These are phyloP conservation scores for Dendroctonus valens DNA, from an alignment of 1,140 invertebrate species.

Conservation along the genomic window DNA sequence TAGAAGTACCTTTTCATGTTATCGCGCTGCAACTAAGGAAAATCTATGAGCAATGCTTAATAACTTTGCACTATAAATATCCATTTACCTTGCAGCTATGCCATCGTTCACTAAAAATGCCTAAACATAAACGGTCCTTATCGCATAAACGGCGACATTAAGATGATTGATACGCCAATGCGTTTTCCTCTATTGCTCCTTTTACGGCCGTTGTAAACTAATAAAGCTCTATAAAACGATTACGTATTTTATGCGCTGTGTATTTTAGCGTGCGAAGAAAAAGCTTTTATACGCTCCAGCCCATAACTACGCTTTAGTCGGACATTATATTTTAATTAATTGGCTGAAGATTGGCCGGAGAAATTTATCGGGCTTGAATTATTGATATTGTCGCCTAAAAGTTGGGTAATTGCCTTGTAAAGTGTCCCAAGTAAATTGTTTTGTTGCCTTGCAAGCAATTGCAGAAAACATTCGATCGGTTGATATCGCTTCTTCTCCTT, in stretches of 20 bases:
- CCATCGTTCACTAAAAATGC: slow-evolving; percentile 14
- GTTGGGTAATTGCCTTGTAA: too few relatives aligned
- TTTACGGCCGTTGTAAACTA: slow-evolving; percentile 26
- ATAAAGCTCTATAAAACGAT: slow-evolving; percentile 26
- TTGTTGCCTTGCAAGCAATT: too few relatives aligned
- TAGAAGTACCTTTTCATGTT: too few relatives aligned
- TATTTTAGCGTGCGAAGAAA: slow-evolving; percentile 16
- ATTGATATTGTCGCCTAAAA: too few relatives aligned
- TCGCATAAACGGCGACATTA: slow-evolving; percentile 18
- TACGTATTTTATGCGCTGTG: slow-evolving; percentile 19
- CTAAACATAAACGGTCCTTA: slow-evolving; percentile 18
- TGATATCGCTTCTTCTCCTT: too few relatives aligned
- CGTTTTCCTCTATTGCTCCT: slow-evolving; percentile 24
- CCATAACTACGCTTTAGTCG: background rate
- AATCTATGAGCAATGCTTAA: too few relatives aligned
- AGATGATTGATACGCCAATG: slow-evolving; percentile 28
- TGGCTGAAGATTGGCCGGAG: slow-evolving; percentile 3
- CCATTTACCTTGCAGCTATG: slow-evolving; percentile 2
- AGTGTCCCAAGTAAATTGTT: too few relatives aligned
- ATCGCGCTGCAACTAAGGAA: too few relatives aligned
- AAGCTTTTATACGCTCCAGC: slow-evolving; percentile 6
- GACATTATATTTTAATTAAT: slow-evolving; percentile 6
- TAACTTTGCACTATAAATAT: slow-evolving; percentile 4
- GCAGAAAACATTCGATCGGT: too few relatives aligned
- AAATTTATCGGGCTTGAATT: background rate